Base-by-base conservation (phyloP, 2,113 vertebrate species). In the Anguilla rostrata region DNA sequence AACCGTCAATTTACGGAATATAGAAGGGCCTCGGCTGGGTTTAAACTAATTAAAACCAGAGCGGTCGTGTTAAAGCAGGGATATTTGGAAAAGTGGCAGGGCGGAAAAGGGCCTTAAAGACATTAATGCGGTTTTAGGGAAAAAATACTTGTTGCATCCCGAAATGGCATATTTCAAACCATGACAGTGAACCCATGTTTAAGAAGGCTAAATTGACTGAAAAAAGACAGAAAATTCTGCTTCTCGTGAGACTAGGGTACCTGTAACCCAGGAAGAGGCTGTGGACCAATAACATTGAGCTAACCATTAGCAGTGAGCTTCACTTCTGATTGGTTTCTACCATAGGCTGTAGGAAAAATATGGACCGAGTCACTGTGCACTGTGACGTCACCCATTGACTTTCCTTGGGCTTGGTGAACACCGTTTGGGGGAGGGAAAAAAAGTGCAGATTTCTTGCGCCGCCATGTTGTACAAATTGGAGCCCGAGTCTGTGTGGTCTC, bases 41-140 rank as follows among this genome's bases (percentile, higher is more conserved):
- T 92, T 88, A 91, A 88, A 82, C 86, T 93, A 93, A 94, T 93
- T 94, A 90, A 88, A 93, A 92, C 83, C 93, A 94, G 92, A 92
- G 79, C 29, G 0, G 16, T 87, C 85, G 89, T 92, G 90, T 92
- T 91, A 90, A 90, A 90, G 87, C 53, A 87, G 89, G 84, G 90
- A 89, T 90, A 81, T 89, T 91, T 90, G 84, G 84, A 91, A 81
- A 83, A 29, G 43, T 90, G 89, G 90, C 86, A 83, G 90, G 29
- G 40, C 87, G 75, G 87, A 85, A 85, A 83, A 90, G 81, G 81
- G 90, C 87, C 90, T 34, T 75, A 86, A 87, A 90, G 89, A 83
- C 85, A 91, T 83, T 3, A 11, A 22, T 20, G 60, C 20, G 20
- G 60, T 66, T 66, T 26, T 66, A 11, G 60, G 56, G 56, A 60